These are phyloP conservation scores for Actias luna DNA, from an alignment of 2,888 invertebrate genomes.

Conservation along the genomic window DNA sequence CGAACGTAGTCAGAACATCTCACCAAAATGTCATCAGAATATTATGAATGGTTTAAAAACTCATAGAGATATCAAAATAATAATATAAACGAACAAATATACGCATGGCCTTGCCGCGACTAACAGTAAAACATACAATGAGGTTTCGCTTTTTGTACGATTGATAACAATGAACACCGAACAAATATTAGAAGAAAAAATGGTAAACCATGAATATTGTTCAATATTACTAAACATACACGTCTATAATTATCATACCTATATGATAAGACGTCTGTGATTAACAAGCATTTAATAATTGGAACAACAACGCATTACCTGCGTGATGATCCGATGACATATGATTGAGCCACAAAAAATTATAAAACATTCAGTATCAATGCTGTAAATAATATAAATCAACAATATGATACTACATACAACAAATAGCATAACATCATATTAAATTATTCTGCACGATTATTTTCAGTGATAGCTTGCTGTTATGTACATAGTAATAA, in stretches of 20 bases:
- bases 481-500: not conserved
- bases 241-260: not conserved
- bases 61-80: not conserved
- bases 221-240: not conserved
- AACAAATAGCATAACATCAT: not conserved
- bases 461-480: not conserved
- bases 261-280: not conserved
- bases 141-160: slow-evolving; percentile 5
- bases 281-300: not conserved
- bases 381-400: no score
- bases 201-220: not conserved
- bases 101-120: not conserved
- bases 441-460: not conserved
- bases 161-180: not conserved
- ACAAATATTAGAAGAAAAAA: not conserved
- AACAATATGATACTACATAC: not conserved
- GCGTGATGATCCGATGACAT: not conserved
- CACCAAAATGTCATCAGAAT: no score
- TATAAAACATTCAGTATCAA: not conserved
- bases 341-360: not conserved
- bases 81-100: not conserved
- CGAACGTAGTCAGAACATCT: no score
- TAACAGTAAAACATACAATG: not conserved
- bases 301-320: not conserved
- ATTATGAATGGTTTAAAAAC: no score